Evolutionary conservation across 2,113 vertebrate genomes (phyloP), one percentile per base, ranked within the genome.

Genomic region (Chloebia gouldiae): DNA sequence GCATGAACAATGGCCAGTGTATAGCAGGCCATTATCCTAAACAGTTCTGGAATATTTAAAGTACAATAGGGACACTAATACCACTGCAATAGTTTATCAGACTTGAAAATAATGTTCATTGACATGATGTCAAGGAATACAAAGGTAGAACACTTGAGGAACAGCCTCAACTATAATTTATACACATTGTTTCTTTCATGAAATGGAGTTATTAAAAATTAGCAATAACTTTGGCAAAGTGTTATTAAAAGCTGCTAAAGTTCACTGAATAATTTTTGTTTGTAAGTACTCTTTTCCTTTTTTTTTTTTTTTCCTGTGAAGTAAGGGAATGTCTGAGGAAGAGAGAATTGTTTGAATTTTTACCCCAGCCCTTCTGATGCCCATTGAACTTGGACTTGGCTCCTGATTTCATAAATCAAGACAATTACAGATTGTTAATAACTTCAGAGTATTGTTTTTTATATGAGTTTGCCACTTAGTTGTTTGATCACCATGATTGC

Each of bases 101-200:
- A 45, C 33, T 47, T 57, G 21, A 66, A 37, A 49, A 2, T 21
- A n/a, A 3, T 19, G 3, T 57, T 56, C 12, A 10, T 20, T 57
- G 35, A 19, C 14, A 10, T 15, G 25, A 18, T 0, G 0, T 47
- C 35, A 51, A 79, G 21, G 5, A 60, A 8, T 37, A 49, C 3
- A 86, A 50, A 88, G 5, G 11, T 24, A 4, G 19, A 84, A 17
- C 12, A 63, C 33, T 31, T 65, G 25, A 81, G 47, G 37, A 75
- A 33, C 10, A 66, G 6, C 13, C 12, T 57, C 23, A 37, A 3
- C 2, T 59, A 10, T 25, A 65, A 77, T 39, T 61, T 77, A 21
- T 18, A 40, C 7, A 2, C 22, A 37, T 6, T 4, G 4, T 19
- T 70, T 63, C 35, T 75, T 54, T 45, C 33, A 30, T 71, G 13